Conservation (phyloP, 2,113 vertebrate species). For the Trichomycterus rosablanca region DNA sequence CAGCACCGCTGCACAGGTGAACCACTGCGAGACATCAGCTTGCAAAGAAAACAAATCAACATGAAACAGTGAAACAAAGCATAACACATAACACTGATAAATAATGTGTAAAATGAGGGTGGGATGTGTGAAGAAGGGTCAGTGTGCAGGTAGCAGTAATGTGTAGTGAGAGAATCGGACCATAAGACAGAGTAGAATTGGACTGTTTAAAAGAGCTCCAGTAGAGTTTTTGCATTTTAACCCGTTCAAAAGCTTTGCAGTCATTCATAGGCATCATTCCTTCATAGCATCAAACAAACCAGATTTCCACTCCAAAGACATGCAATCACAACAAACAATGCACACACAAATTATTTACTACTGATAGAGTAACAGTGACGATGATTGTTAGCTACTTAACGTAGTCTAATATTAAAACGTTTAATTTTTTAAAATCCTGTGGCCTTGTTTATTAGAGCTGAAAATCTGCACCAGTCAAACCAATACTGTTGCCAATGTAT, state of each 20-base stretch:
- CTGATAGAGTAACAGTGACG: too few relatives aligned
- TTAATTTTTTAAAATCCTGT: too few relatives aligned
- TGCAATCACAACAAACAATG: conserved; percentile 26
- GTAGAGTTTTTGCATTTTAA: conserved; percentile 25
- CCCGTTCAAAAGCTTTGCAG: conserved; percentile 11
- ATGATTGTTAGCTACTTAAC: too few relatives aligned
- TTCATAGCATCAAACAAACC: conserved; percentile 30
- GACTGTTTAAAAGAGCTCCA: conserved; percentile 32
- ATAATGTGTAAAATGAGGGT: background rate
- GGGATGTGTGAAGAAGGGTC: background rate
- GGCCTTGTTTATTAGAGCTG: too few relatives aligned
- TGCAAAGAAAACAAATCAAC: background rate
- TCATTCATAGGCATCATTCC: conserved; percentile 45
- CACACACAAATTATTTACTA: background rate
- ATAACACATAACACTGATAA: too few relatives aligned
- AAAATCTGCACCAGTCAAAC: too few relatives aligned
- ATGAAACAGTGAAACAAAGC: conserved; percentile 3
- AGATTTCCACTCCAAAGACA: conserved; percentile 15
- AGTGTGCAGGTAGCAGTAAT: background rate
- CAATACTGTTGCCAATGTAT: too few relatives aligned
- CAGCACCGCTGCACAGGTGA: conserved; percentile 13
- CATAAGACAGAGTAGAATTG: conserved; percentile 3
- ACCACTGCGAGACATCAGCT: too few relatives aligned
- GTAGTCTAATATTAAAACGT: too few relatives aligned
- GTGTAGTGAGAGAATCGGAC: too few relatives aligned